Base-by-base conservation (phyloP, 2,888 invertebrate species). In the Acrobasis suavella region DNA sequence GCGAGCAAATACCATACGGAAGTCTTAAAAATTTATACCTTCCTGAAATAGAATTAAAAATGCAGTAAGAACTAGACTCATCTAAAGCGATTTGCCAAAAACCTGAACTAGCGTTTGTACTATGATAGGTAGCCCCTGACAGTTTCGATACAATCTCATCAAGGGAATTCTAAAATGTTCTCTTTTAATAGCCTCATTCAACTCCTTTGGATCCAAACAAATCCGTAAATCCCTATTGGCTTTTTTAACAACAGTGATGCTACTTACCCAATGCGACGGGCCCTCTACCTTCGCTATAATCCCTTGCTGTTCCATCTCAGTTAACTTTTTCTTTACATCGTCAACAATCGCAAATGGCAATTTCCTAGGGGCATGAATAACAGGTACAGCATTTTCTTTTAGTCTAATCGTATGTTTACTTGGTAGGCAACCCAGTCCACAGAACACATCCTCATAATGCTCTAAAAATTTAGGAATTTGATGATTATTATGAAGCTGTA, bases 341-440 rank as follows among this genome's bases (percentile, higher is more conserved):
- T 50, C 50, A 15, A 1, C n/a, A n/a, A 63, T 52, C 1, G 61
- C 58, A 50, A 65, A 59, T 38, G 65, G 62, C 49, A 65, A 38
- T 46, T 65, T 63, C 32, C 63, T 50, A 6, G 63, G 63, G 10
- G 65, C 62, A 42, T 65, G 62, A 6, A 65, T 50, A 1, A 62
- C 62, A 12, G 63, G 63, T 37, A 42, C n/a, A 2, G 37, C 16
- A 46, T 63, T 39, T 0, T 63, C 62, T 50, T 49, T 63, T 22
- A 65, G 38, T 37, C 49, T 58, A n/a, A 65, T 63, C 9, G 38
- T 39, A 60, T 63, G 62, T 14, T 52, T 22, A 12, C 60, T 61
- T 12, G 63, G 63, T 6, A 65, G 58, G 42, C 62, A 65, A 10
- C 65, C 65, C 9, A 65, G 17, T 8, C 65, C 65, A 10, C 42